A percentile compares a stretch with the other conserved stretches of the same genome.
phyloP scores from a whole-genome alignment of 2,113 vertebrate genomes.

The Thinocorus orbignyianus region DNA sequence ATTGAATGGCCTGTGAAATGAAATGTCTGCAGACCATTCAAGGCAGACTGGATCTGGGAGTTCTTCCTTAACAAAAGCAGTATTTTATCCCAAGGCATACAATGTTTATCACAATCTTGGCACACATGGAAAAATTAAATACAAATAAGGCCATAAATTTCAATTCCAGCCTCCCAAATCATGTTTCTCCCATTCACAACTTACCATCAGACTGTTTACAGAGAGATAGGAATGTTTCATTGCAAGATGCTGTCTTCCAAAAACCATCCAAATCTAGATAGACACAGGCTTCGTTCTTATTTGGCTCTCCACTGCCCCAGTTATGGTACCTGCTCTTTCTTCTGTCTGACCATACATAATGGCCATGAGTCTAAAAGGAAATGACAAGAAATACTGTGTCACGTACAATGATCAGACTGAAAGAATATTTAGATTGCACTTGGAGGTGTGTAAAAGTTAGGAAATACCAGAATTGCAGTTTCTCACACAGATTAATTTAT shows the following conservation, averaged over 20 bases:
- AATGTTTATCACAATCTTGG: not conserved
- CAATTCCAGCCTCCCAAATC: not conserved
- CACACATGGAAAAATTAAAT: not conserved
- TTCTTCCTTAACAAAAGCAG: not conserved
- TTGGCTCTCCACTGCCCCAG: slow-evolving; percentile 85
- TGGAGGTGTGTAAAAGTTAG: not conserved
- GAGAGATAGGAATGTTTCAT: slow-evolving; percentile 75
- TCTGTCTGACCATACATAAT: slow-evolving; percentile 82
- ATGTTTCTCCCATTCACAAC: not conserved
- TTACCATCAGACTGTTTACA: slow-evolving; percentile 86
- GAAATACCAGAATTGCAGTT: not conserved
- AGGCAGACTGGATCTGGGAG: not conserved
- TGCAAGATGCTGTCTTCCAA: slow-evolving; percentile 86
- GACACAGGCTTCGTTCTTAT: slow-evolving; percentile 82
- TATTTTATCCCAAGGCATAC: not conserved
- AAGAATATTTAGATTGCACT: not conserved
- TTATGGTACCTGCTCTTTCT: slow-evolving; percentile 79
- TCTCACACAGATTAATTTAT: not conserved
- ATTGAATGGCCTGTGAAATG: not conserved
- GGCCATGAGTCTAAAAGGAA: slow-evolving; percentile 74
- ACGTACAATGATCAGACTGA: not conserved
- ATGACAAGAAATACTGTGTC: not conserved
- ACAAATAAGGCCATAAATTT: not conserved
- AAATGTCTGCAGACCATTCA: not conserved
- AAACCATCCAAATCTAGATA: slow-evolving; percentile 82